Conservation (phyloP, 2,888 invertebrate species). For the Tenthredo amoena region DNA sequence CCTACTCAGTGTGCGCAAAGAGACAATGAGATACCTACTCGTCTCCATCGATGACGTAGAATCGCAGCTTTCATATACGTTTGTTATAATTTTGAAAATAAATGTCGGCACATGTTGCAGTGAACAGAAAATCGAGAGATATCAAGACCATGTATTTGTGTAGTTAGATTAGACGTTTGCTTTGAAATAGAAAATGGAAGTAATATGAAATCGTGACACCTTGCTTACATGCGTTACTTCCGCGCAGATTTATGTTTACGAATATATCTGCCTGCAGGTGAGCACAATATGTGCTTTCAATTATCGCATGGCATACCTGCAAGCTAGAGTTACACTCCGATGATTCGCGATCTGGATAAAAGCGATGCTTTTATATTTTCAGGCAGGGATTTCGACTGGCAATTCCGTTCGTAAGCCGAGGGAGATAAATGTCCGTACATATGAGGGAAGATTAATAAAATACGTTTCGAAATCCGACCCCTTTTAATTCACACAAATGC, state of each 20-base stretch:
- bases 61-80: background rate
- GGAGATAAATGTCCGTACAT: background rate
- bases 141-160: background rate
- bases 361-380: background rate
- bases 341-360: background rate
- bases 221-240: background rate
- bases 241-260: background rate
- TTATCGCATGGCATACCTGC: background rate
- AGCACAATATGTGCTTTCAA: background rate
- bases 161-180: background rate
- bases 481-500: background rate
- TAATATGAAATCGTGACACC: background rate
- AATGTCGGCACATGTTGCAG: background rate
- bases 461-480: background rate
- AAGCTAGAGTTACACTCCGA: slow-evolving; percentile 4
- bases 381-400: background rate
- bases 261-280: background rate
- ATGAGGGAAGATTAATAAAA: background rate
- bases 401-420: background rate
- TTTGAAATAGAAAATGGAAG: background rate
- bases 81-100: background rate
- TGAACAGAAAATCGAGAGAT: background rate
- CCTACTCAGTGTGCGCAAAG: background rate
- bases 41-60: background rate
- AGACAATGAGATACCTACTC: background rate